Conservation (phyloP, 2,113 vertebrate species). For the Dermatemys mawii region DNA sequence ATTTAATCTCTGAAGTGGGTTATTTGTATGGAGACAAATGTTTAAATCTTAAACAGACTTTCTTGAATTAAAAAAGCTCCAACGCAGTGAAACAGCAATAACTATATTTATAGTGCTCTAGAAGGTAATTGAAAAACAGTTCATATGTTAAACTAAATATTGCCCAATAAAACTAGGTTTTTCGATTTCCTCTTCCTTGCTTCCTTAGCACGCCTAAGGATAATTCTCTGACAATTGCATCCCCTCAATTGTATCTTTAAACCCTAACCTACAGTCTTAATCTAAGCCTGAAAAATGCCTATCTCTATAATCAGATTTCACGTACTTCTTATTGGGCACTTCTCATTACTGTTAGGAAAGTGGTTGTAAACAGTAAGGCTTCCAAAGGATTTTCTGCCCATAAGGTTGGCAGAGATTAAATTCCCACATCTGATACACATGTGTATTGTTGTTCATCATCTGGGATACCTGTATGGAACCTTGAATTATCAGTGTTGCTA, state of each 20-base stretch:
- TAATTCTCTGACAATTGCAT: background rate
- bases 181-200: constrained; percentile 23
- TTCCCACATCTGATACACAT: background rate
- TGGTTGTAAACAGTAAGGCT: background rate
- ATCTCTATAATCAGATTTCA: background rate
- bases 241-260: background rate
- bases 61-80: constrained; percentile 19
- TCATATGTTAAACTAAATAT: background rate
- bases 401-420: background rate
- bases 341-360: background rate
- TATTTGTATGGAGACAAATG: background rate
- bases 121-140: background rate
- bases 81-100: background rate
- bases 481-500: background rate
- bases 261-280: background rate
- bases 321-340: background rate
- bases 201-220: constrained; percentile 10
- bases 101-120: background rate
- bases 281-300: background rate
- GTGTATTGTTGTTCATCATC: background rate
- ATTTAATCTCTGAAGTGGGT: background rate
- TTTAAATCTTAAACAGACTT: constrained; percentile 20
- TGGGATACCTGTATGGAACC: background rate
- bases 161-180: constrained; percentile 26
- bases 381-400: background rate